Conservation (phyloP, 2,888 invertebrate species). For the Leucozona laternaria region DNA sequence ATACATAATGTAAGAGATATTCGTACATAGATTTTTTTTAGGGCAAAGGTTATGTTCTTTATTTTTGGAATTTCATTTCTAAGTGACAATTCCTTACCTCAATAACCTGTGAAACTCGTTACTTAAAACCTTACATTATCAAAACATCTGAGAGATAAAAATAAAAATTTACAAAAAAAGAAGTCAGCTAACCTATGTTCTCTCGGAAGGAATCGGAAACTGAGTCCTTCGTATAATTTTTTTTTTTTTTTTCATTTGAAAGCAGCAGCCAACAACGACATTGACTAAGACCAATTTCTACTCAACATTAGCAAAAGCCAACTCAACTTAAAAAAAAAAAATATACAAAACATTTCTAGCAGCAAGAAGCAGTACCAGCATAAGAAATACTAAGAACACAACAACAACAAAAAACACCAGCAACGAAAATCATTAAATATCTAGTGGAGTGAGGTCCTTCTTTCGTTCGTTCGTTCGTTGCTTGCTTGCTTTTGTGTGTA, state of each 20-base stretch:
- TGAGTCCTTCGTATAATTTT: slow-evolving; percentile 33
- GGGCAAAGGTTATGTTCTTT: neutral
- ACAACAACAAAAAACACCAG: slow-evolving; percentile 48
- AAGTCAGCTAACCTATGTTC: slow-evolving; percentile 45
- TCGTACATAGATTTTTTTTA: neutral
- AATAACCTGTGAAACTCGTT: slow-evolving; percentile 47
- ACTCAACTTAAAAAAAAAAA: slow-evolving; percentile 34
- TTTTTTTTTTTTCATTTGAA: slow-evolving; percentile 40
- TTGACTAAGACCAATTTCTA: slow-evolving; percentile 59
- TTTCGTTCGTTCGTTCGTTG: slow-evolving; percentile 10
- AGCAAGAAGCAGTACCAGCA: slow-evolving; percentile 30
- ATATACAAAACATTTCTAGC: slow-evolving; percentile 12
- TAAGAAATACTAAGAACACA: slow-evolving; percentile 23
- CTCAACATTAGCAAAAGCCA: slow-evolving; percentile 43
- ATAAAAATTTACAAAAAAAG: slow-evolving; percentile 23
- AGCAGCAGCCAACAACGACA: slow-evolving; percentile 54
- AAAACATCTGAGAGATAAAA: slow-evolving; percentile 40
- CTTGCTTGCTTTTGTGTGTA: slow-evolving; percentile 37
- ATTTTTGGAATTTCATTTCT: neutral
- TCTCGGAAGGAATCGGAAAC: slow-evolving; percentile 49
- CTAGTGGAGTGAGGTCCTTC: slow-evolving; percentile 56
- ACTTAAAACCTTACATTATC: slow-evolving; percentile 43
- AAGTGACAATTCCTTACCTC: slow-evolving; percentile 35
- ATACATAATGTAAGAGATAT: neutral
- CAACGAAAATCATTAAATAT: slow-evolving; percentile 72